These are phyloP conservation scores for Lithosia quadra DNA, from an alignment of 2,888 invertebrate genomes.

Conservation along the genomic window DNA sequence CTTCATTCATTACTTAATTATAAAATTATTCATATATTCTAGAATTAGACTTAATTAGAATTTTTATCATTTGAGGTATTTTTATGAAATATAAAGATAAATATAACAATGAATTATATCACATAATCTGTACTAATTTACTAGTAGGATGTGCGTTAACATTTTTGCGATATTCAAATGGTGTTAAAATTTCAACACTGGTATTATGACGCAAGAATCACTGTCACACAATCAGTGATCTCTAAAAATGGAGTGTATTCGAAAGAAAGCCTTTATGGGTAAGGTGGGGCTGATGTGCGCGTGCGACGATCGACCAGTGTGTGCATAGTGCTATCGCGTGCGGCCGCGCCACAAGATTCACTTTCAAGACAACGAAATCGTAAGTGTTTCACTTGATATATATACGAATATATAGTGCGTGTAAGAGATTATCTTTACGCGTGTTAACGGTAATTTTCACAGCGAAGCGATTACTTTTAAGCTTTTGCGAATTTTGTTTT, in stretches of 20 bases:
- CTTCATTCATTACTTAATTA: not conserved
- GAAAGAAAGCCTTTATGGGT: slow-evolving; percentile 56
- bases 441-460: slow-evolving; percentile 30
- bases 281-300: slow-evolving; percentile 54
- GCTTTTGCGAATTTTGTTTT: slow-evolving; percentile 37
- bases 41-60: not conserved
- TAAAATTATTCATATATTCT: not conserved
- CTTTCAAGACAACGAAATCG: slow-evolving; percentile 52
- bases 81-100: not conserved
- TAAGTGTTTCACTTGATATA: slow-evolving; percentile 52
- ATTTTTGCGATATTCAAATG: slow-evolving; percentile 18
- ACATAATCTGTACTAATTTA: not conserved
- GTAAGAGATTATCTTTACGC: slow-evolving; percentile 42
- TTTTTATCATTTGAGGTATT: not conserved
- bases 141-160: slow-evolving; percentile 1
- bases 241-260: slow-evolving; percentile 55
- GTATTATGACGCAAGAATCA: slow-evolving; percentile 43
- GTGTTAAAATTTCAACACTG: slow-evolving; percentile 30
- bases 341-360: slow-evolving; percentile 56
- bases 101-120: not conserved
- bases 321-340: slow-evolving; percentile 56
- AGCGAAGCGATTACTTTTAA: slow-evolving; percentile 37
- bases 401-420: slow-evolving; percentile 26
- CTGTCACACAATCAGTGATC: slow-evolving; percentile 52
- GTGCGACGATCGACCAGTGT: slow-evolving; percentile 53